Conservation (phyloP, 1,140 invertebrate species). For the Rhysida immarginata region DNA sequence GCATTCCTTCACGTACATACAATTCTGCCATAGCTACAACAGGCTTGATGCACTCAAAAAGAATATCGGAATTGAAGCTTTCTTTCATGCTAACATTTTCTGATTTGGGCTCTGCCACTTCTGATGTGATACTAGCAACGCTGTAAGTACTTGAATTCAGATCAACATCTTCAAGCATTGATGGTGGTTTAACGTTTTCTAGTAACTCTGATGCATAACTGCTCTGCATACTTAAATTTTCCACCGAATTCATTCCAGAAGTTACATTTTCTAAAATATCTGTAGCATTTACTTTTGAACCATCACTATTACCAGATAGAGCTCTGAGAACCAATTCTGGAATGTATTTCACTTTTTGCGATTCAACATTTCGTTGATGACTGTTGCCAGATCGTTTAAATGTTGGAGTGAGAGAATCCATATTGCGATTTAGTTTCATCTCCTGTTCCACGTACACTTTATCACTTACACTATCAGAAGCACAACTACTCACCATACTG, state of each 20-base stretch:
- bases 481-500: constrained; percentile 23
- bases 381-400: not conserved
- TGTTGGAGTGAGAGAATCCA: not conserved
- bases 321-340: constrained; percentile 20
- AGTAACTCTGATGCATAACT: constrained; percentile 39
- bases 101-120: constrained; percentile 41
- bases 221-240: constrained; percentile 39
- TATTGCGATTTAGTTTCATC: not conserved
- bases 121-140: constrained; percentile 62
- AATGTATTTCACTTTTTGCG: constrained; percentile 12
- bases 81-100: constrained; percentile 10
- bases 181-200: constrained; percentile 68
- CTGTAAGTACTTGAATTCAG: constrained; percentile 62
- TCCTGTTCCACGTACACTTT: constrained; percentile 8
- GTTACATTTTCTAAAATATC: constrained; percentile 27
- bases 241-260: constrained; percentile 39
- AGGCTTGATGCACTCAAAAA: constrained; percentile 20
- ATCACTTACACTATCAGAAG: constrained; percentile 27
- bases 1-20: constrained; percentile 20
- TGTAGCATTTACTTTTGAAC: not conserved
- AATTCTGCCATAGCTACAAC: constrained; percentile 21
- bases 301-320: constrained; percentile 19
- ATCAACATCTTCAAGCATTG: constrained; percentile 55
- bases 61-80: constrained; percentile 19
- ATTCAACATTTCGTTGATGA: not conserved